Evolutionary conservation across 2,888 invertebrate genomes (phyloP), one percentile per base, ranked within the genome.

Genomic region (Rhynchonema sp.): DNA sequence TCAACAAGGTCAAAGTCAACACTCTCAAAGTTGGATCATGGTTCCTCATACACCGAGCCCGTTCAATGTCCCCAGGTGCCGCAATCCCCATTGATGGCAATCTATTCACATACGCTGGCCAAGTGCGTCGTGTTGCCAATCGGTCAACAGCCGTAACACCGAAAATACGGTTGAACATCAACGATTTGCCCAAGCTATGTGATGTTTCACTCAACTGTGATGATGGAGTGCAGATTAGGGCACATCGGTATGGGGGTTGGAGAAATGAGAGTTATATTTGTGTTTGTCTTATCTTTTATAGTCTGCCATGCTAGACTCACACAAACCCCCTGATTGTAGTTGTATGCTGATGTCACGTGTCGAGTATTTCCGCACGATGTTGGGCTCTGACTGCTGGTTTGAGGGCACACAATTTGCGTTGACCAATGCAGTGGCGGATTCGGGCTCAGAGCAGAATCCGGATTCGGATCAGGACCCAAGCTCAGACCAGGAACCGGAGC

Each of bases 121-220:
- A 3, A 3, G 49, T 49, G 20, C 49, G n/a, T 3, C 9, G n/a
- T 3, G 49, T 49, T 13, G 49, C 49, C 49, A 49, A 49, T n/a
- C 49, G 49, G 13, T n/a, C 20, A 6, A 49, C n/a, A n/a, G 69
- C 46, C 27, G 26, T 30, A 30, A 38, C 22, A 9, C 23, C 17
- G 28, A 25, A 28, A 3, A 13, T 56, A 20, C 30, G n/a, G 30
- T 30, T 56, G 6, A 9, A 25, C 3, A 20, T 17, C 22, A 30
- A 56, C 22, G 30, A 56, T 25, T 23, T 56, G 22, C 64, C 66
- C 22, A 79, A 80, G 20, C 74, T 84, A 0, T 80, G 78, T 63
- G 84, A 85, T 71, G 81, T 84, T 0, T 77, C 75, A 53, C 81
- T 85, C 30, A 77, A 80, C 46, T 79, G 74, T 53, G 71, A 71